Base-by-base conservation (phyloP, 2,797 vertebrate species). In the Danio tinwini region DNA sequence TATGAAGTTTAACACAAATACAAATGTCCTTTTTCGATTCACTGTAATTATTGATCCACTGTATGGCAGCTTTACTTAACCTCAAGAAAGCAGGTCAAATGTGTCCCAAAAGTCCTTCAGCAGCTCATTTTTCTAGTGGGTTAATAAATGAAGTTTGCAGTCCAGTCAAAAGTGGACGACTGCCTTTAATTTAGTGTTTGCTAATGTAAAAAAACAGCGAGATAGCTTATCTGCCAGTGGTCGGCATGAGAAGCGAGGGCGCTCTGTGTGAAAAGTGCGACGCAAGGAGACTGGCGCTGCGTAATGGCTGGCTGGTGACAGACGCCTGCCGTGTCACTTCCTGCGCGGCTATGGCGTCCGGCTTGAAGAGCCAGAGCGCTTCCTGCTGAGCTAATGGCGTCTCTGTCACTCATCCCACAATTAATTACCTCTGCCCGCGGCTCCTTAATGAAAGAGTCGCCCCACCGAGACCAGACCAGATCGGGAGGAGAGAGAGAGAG, bases 321-420 rank as follows among this genome's bases (percentile, higher is more conserved):
- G 86, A 88, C 61, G 69, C 82, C 81, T 49, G 70, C 83, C 40
- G 84, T 80, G 76, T 45, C 73, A 84, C 88, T 89, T 89, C 86
- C 86, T 86, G 75, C 80, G 68, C 10, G 69, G 65, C 61, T 69
- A 47, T 64, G 39, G 19, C 0, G 69, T 62, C 76, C 67, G 76
- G 58, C 69, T 59, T 13, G 70, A 49, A 76, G 80, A 81, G 42
- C 70, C 69, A 68, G 80, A 72, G 78, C 63, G 29, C 74, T 85
- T 86, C 87, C 86, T 85, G 84, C 74, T 50, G 86, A 73, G 82
- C 82, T 86, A 85, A 88, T 87, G 87, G 86, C 81, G 76, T 86
- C 84, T 37, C 81, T 84, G 88, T 88, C 87, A 89, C 84, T 89
- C 87, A 86, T 78, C 84, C 83, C 81, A 74, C 82, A 80, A 88